These are phyloP conservation scores for Hydrocynus forskahlii DNA, from an alignment of 2,797 vertebrate species.

Conservation along the genomic window DNA sequence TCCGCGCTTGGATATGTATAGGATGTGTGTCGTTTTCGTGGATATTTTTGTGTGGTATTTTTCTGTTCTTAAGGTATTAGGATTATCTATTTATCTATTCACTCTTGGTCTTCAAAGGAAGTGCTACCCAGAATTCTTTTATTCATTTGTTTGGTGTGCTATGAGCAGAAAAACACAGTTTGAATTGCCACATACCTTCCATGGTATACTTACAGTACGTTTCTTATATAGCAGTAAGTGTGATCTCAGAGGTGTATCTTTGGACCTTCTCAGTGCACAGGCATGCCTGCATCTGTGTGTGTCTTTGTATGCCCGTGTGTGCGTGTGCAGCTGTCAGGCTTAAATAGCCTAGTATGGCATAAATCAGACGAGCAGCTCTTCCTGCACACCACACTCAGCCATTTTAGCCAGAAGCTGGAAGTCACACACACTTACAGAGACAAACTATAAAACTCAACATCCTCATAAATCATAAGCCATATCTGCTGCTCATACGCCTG, in stretches of 20 bases:
- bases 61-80: too few species aligned
- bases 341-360: constrained; percentile 41
- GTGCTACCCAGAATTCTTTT: neutral
- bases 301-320: constrained; percentile 23
- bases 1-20: too few species aligned
- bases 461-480: constrained; percentile 67
- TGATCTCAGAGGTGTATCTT: constrained; percentile 27
- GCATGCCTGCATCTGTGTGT: neutral
- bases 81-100: too few species aligned
- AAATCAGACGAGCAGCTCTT: constrained; percentile 48
- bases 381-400: constrained; percentile 34
- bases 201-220: neutral
- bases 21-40: too few species aligned
- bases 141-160: neutral
- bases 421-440: constrained; percentile 64
- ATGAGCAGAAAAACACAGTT: neutral
- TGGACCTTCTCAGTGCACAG: constrained; percentile 24
- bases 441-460: constrained; percentile 71
- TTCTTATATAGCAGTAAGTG: constrained; percentile 1
- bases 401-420: constrained; percentile 64
- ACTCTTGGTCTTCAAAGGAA: too few species aligned
- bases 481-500: constrained; percentile 53
- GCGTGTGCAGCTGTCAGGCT: constrained; percentile 33
- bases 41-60: too few species aligned
- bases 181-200: neutral